Evolutionary conservation across 2,888 invertebrate species (phyloP), one percentile per base, ranked within the genome.

Genomic region (Papilio elwesi): DNA sequence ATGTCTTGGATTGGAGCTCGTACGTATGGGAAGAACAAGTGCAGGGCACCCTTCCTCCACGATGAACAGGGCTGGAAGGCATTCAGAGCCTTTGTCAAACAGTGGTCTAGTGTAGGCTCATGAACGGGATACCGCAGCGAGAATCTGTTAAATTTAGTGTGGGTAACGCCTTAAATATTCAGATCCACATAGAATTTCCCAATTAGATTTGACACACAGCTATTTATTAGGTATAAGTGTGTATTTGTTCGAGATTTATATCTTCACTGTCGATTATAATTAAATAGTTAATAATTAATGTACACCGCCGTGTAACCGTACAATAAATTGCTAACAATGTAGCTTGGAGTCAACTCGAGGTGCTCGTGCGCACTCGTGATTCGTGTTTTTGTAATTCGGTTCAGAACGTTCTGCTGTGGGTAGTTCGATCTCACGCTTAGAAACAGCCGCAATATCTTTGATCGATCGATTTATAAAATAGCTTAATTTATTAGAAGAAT

Each of bases 271-370:
- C 26, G 86, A 87, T 84, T 87, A 84, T 16, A 26, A 26, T 91
- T 91, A 91, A 92, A 90, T 87, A 87, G 81, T 89, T 90, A 90
- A 90, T 90, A 92, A 91, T 89, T 90, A 88, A 89, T 88, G 86
- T 84, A 84, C 82, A 83, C 6, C 86, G 83, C 82, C 38, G 55
- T 36, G 80, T 79, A 78, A 79, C 83, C 83, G 79, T 79, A 78
- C 81, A 87, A 89, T 92, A 91, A 91, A 91, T 91, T 83, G 85
- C 82, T 79, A 77, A 78, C 79, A 79, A 78, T 79, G 76, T 78
- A 77, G 75, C 77, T 38, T 43, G n/a, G 10, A 57, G 77, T 77
- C 76, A 79, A 79, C 76, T 74, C 76, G 77, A 80, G 78, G 86
- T 86, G 86, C 88, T 62, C n/a, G 38, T n/a, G 83, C 84, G 77